A percentile compares a stretch with the other conserved stretches of the same genome.
Evolutionary conservation across 2,888 invertebrate genomes (phyloP).

Genomic region (Stenolophus ochropezus): DNA sequence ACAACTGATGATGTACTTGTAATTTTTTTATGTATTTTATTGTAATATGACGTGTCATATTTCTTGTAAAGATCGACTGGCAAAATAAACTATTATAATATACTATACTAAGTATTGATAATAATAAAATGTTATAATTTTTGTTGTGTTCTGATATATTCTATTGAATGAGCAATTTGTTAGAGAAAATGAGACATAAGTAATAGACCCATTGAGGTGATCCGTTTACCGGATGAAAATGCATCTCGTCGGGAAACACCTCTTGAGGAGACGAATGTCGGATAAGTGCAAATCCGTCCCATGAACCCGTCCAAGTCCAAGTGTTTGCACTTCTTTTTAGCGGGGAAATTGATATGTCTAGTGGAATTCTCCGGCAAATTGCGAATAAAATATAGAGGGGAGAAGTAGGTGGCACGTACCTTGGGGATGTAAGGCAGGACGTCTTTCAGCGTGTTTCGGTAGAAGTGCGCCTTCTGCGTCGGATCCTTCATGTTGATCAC

Average conservation of each 20-base stretch:
- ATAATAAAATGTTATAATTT: no score
- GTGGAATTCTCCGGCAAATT: constrained; percentile 42
- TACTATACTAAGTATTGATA: no score
- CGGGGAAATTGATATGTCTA: constrained; percentile 43
- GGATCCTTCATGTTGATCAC: constrained; percentile 94
- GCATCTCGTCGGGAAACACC: background rate
- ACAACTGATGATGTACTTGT: no score
- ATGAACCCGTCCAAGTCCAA: background rate
- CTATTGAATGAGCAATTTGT: no score
- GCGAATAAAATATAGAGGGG: constrained; percentile 56
- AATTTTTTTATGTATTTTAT: no score
- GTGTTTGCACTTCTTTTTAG: constrained; percentile 50
- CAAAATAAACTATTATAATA: no score
- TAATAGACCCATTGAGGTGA: no score
- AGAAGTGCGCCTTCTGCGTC: constrained; percentile 91
- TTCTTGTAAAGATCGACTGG: no score
- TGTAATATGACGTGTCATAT: no score
- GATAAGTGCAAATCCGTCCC: constrained; percentile 3
- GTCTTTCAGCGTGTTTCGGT: constrained; percentile 89
- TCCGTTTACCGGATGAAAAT: background rate
- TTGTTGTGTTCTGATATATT: no score
- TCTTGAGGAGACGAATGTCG: background rate
- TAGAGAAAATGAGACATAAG: no score
- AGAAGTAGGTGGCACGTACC: constrained; percentile 75
- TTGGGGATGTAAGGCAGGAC: constrained; percentile 91